Evolutionary conservation across 23 tunicate species (phyloP), one percentile per base, ranked within the genome.

Genomic region (Aplidium turbinatum): DNA sequence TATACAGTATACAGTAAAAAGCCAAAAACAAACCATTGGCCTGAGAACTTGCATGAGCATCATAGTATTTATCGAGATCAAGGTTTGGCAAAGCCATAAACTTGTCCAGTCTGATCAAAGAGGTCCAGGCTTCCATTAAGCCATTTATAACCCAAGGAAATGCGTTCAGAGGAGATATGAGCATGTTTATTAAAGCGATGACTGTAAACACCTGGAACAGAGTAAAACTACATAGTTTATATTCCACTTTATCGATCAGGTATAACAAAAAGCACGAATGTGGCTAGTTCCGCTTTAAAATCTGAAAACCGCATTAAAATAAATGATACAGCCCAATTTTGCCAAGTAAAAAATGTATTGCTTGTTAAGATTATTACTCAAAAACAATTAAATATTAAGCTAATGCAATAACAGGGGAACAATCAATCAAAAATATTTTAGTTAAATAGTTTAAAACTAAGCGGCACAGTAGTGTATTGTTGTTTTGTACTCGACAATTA

Each of bases 111-210:
- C 97, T 64, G 31, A 73, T 67, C 38, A 87, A 26, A 0, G 99
- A 94, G 1, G 77, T 73, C 80, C 82, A 82, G 32, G 94, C 90
- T 51, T 94, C 99, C 95, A 94, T 94, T 33, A 87, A 48, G 0
- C 99, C 99, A 72, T 94, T 94, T 22, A 94, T 38, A 4, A 94
- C 99, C 99, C 99, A 94, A 0, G 99, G 99, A 76, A 86, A 94
- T 3, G 99, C 99, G 78, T 94, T 94, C 61, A 94, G 47, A 1
- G 99, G 99, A 39, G 87, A 82, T 0, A 94, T 94, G 32, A 94
- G 78, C 99, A 94, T 86, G 50, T 94, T 94, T 9, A 94, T 94
- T 50, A 94, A 71, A 2, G 99, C 94, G 22, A 94, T 62, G 31
- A 82, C 90, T 4, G 99, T 94, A 57, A 94, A 94, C 23, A 91